These are phyloP conservation scores for Cistogaster globosa DNA, from an alignment of 2,888 invertebrate genomes.

Conservation along the genomic window DNA sequence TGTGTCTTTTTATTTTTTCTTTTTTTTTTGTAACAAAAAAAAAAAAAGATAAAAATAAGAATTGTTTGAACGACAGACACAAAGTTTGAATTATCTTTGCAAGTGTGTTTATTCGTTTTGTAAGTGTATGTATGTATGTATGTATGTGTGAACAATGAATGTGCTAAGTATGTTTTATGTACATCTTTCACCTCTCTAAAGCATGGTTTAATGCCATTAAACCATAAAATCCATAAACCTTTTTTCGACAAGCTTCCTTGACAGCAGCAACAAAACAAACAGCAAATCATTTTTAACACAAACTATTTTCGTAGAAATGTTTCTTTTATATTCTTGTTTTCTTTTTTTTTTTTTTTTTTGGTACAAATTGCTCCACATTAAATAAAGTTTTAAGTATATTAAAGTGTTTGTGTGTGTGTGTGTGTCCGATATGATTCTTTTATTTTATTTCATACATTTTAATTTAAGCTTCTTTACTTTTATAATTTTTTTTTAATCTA, in stretches of 20 bases:
- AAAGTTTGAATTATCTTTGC: slow-evolving; percentile 31
- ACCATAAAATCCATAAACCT: slow-evolving; percentile 70
- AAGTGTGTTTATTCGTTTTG: background rate
- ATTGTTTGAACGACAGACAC: slow-evolving; percentile 32
- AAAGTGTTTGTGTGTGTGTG: slow-evolving; percentile 25
- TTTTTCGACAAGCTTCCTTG: slow-evolving; percentile 67
- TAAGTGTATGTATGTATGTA: background rate
- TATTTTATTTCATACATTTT: slow-evolving; percentile 15
- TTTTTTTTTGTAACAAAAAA: slow-evolving; percentile 18
- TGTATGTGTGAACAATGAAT: background rate
- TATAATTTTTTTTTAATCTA: slow-evolving; percentile 33
- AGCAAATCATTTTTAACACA: slow-evolving; percentile 36
- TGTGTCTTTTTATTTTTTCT: slow-evolving; percentile 9
- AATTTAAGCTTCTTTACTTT: slow-evolving; percentile 52
- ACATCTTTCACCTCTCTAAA: slow-evolving; percentile 59
- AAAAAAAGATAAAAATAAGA: too few species aligned
- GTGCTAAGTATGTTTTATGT: slow-evolving; percentile 23
- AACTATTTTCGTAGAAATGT: slow-evolving; percentile 70
- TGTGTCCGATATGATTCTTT: background rate
- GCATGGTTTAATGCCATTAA: slow-evolving; percentile 65
- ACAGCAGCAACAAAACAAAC: slow-evolving; percentile 28
- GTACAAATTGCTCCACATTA: slow-evolving; percentile 68
- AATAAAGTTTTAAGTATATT: slow-evolving; percentile 7
- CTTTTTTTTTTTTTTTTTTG: slow-evolving; percentile 29
- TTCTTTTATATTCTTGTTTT: background rate